Conservation (phyloP, 2,797 vertebrate genomes). For the Labeo calbasu region DNA sequence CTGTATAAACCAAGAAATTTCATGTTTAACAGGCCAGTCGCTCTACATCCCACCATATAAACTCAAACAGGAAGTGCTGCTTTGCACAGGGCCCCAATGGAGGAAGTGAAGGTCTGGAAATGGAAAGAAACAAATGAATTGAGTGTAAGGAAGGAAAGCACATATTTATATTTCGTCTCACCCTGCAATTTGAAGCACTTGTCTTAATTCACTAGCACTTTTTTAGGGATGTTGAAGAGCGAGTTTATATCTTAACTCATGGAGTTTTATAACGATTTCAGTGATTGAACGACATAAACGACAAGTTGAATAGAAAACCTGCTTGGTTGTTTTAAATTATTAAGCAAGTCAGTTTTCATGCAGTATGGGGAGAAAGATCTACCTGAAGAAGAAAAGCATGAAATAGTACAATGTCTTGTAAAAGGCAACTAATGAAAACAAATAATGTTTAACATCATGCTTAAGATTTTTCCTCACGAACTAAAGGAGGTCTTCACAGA, state of each 20-base stretch:
- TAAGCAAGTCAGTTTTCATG: neutral
- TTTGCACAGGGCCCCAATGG: slow-evolving; percentile 42
- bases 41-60: slow-evolving; percentile 21
- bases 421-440: neutral
- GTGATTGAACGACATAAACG: neutral
- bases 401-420: neutral
- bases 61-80: slow-evolving; percentile 42
- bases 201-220: neutral
- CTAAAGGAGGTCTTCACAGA: neutral
- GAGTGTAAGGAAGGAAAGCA: slow-evolving; percentile 17
- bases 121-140: slow-evolving; percentile 24
- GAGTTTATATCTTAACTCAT: neutral
- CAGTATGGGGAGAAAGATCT: neutral
- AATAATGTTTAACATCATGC: neutral
- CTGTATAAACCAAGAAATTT: slow-evolving; percentile 7
- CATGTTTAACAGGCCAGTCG: neutral
- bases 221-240: neutral
- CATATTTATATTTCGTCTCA: slow-evolving; percentile 15
- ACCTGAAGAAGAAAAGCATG: neutral
- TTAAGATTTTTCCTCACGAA: neutral
- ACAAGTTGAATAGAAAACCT: neutral
- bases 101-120: slow-evolving; percentile 49
- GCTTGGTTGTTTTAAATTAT: neutral
- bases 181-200: neutral
- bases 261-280: neutral